Conservation (phyloP, 2,113 vertebrate species). For the Phrynocephalus versicolor region DNA sequence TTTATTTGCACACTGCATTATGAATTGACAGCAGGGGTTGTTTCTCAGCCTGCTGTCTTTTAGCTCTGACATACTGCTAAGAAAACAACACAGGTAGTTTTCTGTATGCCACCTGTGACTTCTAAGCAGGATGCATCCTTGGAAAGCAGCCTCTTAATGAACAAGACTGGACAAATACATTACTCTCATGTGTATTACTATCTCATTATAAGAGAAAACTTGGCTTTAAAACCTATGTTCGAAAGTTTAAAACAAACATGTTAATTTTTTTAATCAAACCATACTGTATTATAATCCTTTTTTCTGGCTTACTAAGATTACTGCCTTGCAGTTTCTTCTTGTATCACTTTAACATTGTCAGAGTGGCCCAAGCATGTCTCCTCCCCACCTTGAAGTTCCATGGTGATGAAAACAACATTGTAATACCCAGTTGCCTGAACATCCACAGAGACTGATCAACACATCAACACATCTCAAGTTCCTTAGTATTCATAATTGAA, state of each 20-base stretch:
- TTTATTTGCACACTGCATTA: background rate
- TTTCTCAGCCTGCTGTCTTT: too few relatives aligned
- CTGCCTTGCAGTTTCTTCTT: background rate
- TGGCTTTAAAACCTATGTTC: background rate
- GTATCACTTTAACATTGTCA: background rate
- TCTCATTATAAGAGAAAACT: background rate
- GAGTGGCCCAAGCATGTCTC: background rate
- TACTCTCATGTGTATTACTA: background rate
- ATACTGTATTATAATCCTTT: background rate
- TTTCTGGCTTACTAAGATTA: background rate
- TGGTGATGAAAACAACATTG: slow-evolving; percentile 20
- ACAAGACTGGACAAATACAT: background rate
- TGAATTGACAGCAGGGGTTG: background rate
- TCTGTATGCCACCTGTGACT: background rate
- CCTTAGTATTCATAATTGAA: background rate
- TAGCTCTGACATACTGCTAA: too few relatives aligned
- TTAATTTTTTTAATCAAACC: background rate
- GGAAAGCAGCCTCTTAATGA: background rate
- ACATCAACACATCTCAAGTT: slow-evolving; percentile 2
- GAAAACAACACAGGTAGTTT: background rate
- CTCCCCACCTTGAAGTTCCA: slow-evolving; percentile 10
- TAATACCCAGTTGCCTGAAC: slow-evolving; percentile 15
- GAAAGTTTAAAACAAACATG: background rate
- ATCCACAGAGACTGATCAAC: background rate
- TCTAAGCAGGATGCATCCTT: background rate